Evolutionary conservation across 2,888 invertebrate genomes (phyloP), one percentile per base, ranked within the genome.

Genomic region (Noctua janthe): DNA sequence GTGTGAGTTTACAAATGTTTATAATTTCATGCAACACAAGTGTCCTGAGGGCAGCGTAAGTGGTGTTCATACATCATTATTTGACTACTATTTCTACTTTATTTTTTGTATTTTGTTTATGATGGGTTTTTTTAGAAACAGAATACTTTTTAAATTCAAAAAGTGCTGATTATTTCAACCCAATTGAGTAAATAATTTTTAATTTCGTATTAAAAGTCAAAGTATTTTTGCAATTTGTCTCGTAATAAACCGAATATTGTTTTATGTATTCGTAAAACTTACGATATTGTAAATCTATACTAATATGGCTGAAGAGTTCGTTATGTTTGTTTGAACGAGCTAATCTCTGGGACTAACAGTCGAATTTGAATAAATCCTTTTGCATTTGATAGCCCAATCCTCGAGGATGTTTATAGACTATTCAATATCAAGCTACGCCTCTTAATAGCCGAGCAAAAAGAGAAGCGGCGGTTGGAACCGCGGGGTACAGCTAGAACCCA

Each of bases 41-140:
- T 80, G 85, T 86, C 86, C 86, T 86, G 86, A 85, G 86, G 86
- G 86, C 85, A 86, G 85, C 74, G 85, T 85, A 85, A 85, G 86
- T 85, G 86, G 80, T 86, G 85, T 85, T 84, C 85, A 85, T 79
- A 74, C 85, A 86, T 85, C 85, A 83, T 86, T 85, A 85, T 85
- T 85, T 86, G 85, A 76, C 85, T 86, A 83, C 83, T 84, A 76
- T 59, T 73, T 73, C 62, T 62, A 71, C 35, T 74, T 84, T 74
- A 29, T 51, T 64, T 80, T 67, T 74, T 47, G 54, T 67, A 84
- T 80, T 83, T 74, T 59, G 43, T 84, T 80, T 7, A 47, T 49
- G 54, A 54, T 29, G 74, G 80, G 43, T 64, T 59, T 76, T 47
- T 78, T 17, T 20, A 56, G 20, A 67, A 39, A 39, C 66, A 39